A percentile compares a stretch with the other conserved stretches of the same genome.
Conservation (phyloP, 2,113 vertebrate species). For the Seriola dumerili region DNA sequence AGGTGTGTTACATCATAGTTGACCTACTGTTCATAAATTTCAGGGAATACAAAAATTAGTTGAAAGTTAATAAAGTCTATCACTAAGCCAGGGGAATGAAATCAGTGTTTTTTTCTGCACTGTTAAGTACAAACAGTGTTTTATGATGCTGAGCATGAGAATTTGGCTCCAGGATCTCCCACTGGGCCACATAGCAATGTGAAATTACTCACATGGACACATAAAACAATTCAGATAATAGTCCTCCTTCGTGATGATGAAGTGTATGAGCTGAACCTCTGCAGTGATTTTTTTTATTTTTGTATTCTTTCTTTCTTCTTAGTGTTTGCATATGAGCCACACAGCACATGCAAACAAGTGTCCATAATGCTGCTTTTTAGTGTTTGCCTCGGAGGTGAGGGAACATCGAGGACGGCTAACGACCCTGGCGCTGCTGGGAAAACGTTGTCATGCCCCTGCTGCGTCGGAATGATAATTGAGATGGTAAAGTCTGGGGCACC, state of each 20-base stretch:
- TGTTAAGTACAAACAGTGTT: constrained; percentile 6
- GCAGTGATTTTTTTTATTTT: constrained; percentile 13
- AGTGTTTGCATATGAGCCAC: constrained; percentile 35
- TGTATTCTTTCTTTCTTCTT: neutral
- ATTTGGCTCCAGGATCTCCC: constrained; percentile 14
- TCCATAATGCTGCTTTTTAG: neutral
- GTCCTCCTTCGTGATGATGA: neutral
- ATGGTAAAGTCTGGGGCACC: constrained; percentile 30
- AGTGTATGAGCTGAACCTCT: neutral
- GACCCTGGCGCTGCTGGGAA: constrained; percentile 19
- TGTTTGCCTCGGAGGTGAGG: constrained; percentile 2
- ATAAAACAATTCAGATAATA: constrained; percentile 19
- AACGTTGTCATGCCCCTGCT: constrained; percentile 21
- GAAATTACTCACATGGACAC: constrained; percentile 1
- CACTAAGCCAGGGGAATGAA: too few species aligned
- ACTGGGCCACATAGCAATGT: neutral
- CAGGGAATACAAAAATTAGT: too few species aligned
- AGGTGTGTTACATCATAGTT: too few species aligned
- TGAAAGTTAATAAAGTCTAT: too few species aligned
- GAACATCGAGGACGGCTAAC: neutral
- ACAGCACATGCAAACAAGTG: constrained; percentile 35
- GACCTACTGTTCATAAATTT: too few species aligned
- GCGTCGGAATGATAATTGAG: constrained; percentile 50
- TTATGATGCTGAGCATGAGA: constrained; percentile 1
- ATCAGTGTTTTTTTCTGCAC: too few species aligned